A percentile compares a stretch with the other conserved stretches of the same genome.
Evolutionary conservation across 2,113 vertebrate species (phyloP).

Genomic region (Merops nubicus): DNA sequence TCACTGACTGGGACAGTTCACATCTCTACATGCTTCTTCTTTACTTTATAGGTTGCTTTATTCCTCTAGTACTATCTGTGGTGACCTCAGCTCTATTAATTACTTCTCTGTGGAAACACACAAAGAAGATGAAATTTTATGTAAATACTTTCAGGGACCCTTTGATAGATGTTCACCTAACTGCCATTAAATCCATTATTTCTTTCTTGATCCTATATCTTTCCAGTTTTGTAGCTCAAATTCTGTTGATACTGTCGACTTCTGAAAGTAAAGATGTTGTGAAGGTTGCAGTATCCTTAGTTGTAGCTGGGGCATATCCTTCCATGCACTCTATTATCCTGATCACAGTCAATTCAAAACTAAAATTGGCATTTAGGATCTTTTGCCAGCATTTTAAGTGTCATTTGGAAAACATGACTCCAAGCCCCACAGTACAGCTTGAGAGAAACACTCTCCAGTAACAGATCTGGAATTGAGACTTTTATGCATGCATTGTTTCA

Average conservation of each 20-base stretch:
- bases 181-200: constrained; percentile 42
- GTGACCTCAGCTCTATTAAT: constrained; percentile 34
- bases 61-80: constrained; percentile 21
- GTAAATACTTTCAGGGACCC: neutral
- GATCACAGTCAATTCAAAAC: constrained; percentile 39
- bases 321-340: constrained; percentile 44
- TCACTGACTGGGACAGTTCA: neutral
- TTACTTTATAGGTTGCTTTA: neutral
- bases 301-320: constrained; percentile 21
- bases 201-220: constrained; percentile 37
- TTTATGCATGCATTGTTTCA: neutral
- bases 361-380: constrained; percentile 12
- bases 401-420: neutral
- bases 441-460: neutral
- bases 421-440: neutral
- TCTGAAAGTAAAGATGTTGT: neutral
- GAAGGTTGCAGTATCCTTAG: constrained; percentile 16
- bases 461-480: neutral
- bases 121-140: constrained; percentile 19
- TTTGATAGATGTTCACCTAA: constrained; percentile 16
- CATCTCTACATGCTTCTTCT: neutral
- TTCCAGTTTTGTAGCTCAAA: neutral
- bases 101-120: constrained; percentile 43
- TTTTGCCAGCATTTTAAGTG: neutral
- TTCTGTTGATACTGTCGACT: neutral